Percentiles rank a stretch among this genome's conserved stretches.
phyloP scores from a whole-genome alignment of 2,797 vertebrate genomes.

The Sparus aurata region DNA sequence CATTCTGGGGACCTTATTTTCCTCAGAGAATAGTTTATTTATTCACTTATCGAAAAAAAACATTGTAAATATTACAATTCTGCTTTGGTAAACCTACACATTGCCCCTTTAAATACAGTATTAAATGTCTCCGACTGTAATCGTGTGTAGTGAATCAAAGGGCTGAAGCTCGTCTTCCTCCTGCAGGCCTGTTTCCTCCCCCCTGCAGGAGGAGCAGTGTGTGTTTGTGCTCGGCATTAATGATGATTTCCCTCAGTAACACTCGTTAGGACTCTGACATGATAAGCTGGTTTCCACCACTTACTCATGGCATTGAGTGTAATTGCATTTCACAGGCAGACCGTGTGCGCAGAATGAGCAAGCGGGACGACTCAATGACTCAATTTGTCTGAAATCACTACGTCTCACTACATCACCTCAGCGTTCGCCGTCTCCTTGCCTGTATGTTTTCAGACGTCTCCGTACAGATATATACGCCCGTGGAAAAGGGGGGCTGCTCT shows the following conservation, averaged over 20 bases:
- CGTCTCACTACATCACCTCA: conserved; percentile 44
- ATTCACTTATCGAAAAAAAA: too few species aligned
- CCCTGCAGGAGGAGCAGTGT: conserved; percentile 32
- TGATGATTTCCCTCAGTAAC: conserved; percentile 72
- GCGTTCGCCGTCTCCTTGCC: conserved; percentile 23
- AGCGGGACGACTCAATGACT: conserved; percentile 43
- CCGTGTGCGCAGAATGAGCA: conserved; percentile 65
- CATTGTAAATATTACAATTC: too few species aligned
- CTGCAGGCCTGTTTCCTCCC: conserved; percentile 19
- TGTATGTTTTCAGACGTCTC: not conserved
- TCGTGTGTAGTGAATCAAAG: not conserved
- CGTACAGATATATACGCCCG: too few species aligned
- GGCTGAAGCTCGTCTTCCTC: not conserved
- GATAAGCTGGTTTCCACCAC: conserved; percentile 74
- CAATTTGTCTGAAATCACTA: conserved; percentile 67
- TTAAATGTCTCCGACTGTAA: not conserved
- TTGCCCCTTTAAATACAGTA: not conserved
- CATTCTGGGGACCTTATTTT: too few species aligned
- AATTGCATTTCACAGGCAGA: conserved; percentile 77
- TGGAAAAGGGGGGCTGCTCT: not conserved
- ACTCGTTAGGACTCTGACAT: conserved; percentile 80
- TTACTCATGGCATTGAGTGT: conserved; percentile 75
- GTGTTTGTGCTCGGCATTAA: conserved; percentile 70
- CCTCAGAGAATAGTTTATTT: too few species aligned
- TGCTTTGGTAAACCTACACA: too few species aligned